phyloP scores from a whole-genome alignment of 2,797 vertebrate genomes.

The Ptychobarbus kaznakovi region DNA sequence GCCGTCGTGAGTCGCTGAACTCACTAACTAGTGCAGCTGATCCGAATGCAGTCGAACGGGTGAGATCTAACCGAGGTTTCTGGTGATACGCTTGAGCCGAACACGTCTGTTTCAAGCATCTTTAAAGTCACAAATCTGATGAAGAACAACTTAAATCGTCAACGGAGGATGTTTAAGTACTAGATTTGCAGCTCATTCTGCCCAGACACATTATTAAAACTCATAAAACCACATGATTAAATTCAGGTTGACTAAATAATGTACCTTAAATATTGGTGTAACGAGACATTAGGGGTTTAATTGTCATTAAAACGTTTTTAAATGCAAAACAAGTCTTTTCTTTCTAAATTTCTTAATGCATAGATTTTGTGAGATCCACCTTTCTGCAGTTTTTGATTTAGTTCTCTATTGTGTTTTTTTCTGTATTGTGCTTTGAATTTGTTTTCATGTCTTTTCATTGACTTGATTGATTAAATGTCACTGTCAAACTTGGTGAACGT shows the following conservation, averaged over 20 bases:
- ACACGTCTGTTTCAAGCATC: neutral
- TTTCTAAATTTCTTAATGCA: neutral
- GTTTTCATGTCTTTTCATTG: conserved; percentile 15
- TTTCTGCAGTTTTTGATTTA: conserved; percentile 29
- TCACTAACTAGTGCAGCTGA: neutral
- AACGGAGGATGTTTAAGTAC: neutral
- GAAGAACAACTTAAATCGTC: neutral
- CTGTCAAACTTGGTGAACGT: neutral
- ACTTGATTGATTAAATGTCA: conserved; percentile 4
- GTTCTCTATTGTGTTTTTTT: neutral
- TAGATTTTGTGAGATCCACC: neutral
- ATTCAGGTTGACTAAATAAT: neutral
- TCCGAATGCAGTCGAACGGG: conserved; percentile 11
- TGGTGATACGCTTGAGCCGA: neutral
- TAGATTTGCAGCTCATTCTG: neutral
- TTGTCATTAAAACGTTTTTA: neutral
- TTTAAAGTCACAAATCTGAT: neutral
- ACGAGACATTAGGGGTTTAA: neutral
- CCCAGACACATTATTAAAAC: neutral
- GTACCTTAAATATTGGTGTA: neutral
- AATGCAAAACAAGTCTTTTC: neutral
- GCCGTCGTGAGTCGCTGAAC: neutral
- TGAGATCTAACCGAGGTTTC: conserved; percentile 3
- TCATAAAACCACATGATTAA: neutral
- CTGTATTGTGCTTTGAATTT: conserved; percentile 6